Conservation (phyloP, 2,797 vertebrate species). For the Myotis pilosus region DNA sequence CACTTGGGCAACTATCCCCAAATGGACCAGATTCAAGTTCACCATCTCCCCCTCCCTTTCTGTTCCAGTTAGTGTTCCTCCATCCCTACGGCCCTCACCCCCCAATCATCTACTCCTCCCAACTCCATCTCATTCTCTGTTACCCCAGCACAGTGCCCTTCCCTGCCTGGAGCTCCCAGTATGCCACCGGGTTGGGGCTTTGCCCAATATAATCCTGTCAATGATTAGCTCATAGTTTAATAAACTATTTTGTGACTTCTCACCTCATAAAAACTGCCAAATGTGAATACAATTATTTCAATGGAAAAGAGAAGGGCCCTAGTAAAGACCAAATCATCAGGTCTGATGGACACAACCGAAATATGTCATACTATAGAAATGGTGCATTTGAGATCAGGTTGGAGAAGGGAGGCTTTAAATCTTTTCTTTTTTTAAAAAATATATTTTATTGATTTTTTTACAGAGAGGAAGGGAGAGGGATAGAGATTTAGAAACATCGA, state of each 20-base stretch:
- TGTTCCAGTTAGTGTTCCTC: not conserved
- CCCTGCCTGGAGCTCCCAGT: not conserved
- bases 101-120: not conserved
- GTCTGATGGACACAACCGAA: not conserved
- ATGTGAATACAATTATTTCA: not conserved
- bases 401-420: not conserved
- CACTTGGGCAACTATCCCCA: not conserved
- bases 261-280: not conserved
- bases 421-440: too few species aligned
- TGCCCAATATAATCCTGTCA: not conserved
- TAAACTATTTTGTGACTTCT: not conserved
- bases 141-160: not conserved
- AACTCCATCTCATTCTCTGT: not conserved
- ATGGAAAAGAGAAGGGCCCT: not conserved
- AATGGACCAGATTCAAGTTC: not conserved
- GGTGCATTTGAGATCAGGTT: not conserved
- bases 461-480: too few species aligned
- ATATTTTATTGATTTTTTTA: too few species aligned
- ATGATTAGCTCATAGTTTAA: not conserved
- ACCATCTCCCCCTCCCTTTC: not conserved
- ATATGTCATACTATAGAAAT: not conserved
- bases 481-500: too few species aligned
- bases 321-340: not conserved
- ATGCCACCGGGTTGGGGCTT: not conserved
- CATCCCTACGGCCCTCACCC: accelerated